Evolutionary conservation across 2,113 vertebrate genomes (phyloP), one percentile per base, ranked within the genome.

Genomic region (Epinephelus moara): DNA sequence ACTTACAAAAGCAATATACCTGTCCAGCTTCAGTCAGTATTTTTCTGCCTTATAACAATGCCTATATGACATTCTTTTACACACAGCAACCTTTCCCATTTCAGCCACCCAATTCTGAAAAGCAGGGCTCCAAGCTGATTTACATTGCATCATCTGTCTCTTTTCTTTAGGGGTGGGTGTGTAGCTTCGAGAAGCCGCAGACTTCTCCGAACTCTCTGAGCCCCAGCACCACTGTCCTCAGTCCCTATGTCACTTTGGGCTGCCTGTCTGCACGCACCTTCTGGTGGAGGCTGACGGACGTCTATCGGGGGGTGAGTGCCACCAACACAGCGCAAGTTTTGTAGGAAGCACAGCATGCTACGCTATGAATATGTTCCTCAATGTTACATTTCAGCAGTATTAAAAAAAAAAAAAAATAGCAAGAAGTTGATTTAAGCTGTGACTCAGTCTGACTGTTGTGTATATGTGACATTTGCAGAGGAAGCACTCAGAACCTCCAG

Each of bases 151-250:
- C 33, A 1, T 52, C 1, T 74, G 61, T 62, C 18, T 71, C 7
- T n/a, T 30, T 37, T 12, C 23, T 67, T 12, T 81, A 96, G 95
- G 63, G 4, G 0, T 95, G 96, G 95, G 93, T 95, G 40, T 93
- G 95, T 25, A 27, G 68, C 50, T 96, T 96, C 74, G 89, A 96
- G 84, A 96, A 96, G 85, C 95, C 96, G 0, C 80, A 95, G 70
- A 96, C 94, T 0, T 94, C 94, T 27, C 96, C 95, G 12, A 96
- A 94, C 74, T 91, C 94, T 3, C 49, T 96, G 55, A 94, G 61
- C 55, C 95, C 96, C 84, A 96, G 95, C 88, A 96, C 95, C 80
- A 96, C 95, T 0, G 93, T 95, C 3, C 94, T 96, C 79, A 96
- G 96, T 82, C 96, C 95, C 0, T 95, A 96, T 12, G 6, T 96